Evolutionary conservation across 2,113 vertebrate species (phyloP).

Genomic region (Emydocephalus ijimae): DNA sequence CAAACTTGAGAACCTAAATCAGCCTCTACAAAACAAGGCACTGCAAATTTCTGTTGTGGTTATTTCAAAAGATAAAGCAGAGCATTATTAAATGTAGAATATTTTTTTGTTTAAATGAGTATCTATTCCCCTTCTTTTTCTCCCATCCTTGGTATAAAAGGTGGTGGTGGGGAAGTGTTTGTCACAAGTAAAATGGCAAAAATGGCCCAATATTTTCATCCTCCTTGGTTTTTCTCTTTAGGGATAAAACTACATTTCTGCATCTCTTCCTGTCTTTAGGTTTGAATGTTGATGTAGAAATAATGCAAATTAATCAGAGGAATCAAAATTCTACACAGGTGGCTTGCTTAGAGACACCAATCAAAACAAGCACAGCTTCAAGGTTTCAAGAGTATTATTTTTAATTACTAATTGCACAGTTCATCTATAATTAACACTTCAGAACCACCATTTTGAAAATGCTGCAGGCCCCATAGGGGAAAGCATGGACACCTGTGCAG

Average conservation of each 20-base stretch:
- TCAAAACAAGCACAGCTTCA: slow-evolving; percentile 51
- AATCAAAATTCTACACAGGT: slow-evolving; percentile 55
- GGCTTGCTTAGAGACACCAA: slow-evolving; percentile 43
- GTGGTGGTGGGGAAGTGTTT: neutral
- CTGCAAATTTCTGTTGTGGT: neutral
- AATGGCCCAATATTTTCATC: neutral
- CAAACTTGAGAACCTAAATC: neutral
- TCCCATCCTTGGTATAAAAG: neutral
- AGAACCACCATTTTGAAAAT: neutral
- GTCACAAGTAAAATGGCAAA: neutral
- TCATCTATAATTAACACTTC: slow-evolving; percentile 54
- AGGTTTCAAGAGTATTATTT: slow-evolving; percentile 56
- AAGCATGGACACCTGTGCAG: slow-evolving; percentile 12
- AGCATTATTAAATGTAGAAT: neutral
- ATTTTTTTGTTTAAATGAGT: neutral
- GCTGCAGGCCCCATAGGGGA: slow-evolving; percentile 20
- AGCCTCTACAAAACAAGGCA: neutral
- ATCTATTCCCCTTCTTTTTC: neutral
- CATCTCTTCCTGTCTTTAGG: slow-evolving; percentile 3
- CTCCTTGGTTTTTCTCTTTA: neutral
- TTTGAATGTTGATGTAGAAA: slow-evolving; percentile 38
- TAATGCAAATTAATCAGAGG: slow-evolving; percentile 18
- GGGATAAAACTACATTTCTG: slow-evolving; percentile 21
- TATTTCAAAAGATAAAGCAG: neutral
- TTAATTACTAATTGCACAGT: slow-evolving; percentile 62